Evolutionary conservation across 53 echinoderm and acorn worm species (phyloP).

Genomic region (Arbacia lixula): DNA sequence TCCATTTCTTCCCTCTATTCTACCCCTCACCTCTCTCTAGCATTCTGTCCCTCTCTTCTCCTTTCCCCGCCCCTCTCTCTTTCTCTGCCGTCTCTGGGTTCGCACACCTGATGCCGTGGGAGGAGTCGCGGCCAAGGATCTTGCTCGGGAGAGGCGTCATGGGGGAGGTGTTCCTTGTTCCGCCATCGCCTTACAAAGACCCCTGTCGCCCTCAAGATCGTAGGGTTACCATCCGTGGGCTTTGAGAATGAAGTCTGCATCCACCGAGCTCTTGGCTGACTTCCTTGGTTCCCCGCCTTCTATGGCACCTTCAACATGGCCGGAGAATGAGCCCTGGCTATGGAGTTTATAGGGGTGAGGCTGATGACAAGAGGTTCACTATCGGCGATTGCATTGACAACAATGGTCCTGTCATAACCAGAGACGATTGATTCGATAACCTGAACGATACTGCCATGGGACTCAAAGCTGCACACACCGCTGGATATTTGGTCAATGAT

Average conservation of each 20-base stretch:
- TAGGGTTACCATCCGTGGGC: neutral
- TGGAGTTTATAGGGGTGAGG: conserved; percentile 34
- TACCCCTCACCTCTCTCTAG: no score
- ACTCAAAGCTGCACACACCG: conserved; percentile 6
- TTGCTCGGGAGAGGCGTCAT: conserved; percentile 2
- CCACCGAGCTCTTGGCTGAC: no score
- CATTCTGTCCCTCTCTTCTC: no score
- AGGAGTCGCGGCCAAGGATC: neutral
- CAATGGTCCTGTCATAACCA: conserved; percentile 15
- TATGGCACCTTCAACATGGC: conserved; percentile 11
- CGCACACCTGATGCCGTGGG: conserved; percentile 8
- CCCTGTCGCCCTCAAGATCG: neutral
- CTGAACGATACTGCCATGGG: conserved; percentile 5
- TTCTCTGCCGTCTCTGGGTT: neutral
- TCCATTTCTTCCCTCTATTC: no score
- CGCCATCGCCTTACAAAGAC: neutral
- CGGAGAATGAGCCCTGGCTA: neutral
- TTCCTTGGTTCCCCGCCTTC: conserved; percentile 32
- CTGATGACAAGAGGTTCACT: conserved; percentile 1
- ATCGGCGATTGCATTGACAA: conserved; percentile 11
- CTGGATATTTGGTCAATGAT: conserved; percentile 11
- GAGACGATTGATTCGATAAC: conserved; percentile 16
- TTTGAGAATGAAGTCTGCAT: conserved; percentile 1
- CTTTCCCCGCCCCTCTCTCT: no score
- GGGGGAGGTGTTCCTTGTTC: conserved; percentile 2